These are phyloP conservation scores for Trissonchulus sp. DNA, from an alignment of 2,888 invertebrate genomes.

Conservation along the genomic window DNA sequence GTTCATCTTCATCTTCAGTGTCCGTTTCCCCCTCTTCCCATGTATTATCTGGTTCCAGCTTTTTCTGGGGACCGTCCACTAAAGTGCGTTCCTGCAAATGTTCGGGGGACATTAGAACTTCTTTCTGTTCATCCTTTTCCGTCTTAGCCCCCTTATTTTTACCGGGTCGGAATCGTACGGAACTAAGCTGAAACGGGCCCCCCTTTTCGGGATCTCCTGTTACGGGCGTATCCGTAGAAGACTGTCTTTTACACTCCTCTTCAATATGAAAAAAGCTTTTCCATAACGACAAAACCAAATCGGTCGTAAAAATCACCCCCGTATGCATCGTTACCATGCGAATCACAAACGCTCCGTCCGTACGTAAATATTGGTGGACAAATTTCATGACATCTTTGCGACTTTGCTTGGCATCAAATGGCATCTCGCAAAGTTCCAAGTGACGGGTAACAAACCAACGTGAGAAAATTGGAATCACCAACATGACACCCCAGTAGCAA, in stretches of 20 bases:
- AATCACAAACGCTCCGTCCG: slow-evolving; percentile 49
- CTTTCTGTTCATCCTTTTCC: slow-evolving; percentile 10
- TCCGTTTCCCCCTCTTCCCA: not conserved
- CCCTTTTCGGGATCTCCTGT: not conserved
- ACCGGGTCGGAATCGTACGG: slow-evolving; percentile 21
- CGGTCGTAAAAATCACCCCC: slow-evolving; percentile 50
- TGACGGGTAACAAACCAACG: slow-evolving; percentile 46
- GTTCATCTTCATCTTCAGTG: not conserved
- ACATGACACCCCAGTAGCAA: slow-evolving; percentile 45
- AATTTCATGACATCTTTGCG: slow-evolving; percentile 43
- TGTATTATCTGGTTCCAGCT: not conserved
- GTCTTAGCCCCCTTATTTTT: not conserved
- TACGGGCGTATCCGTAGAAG: not conserved
- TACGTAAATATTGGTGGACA: slow-evolving; percentile 44
- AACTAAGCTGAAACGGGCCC: not conserved
- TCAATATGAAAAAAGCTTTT: slow-evolving; percentile 42
- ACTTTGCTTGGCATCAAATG: slow-evolving; percentile 43
- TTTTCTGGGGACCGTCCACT: not conserved
- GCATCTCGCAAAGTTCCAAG: slow-evolving; percentile 49
- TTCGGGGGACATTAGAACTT: slow-evolving; percentile 11
- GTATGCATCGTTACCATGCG: slow-evolving; percentile 49
- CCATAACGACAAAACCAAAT: slow-evolving; percentile 47
- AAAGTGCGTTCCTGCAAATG: not conserved
- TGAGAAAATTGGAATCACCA: slow-evolving; percentile 41
- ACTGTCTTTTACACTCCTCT: slow-evolving; percentile 38